Percentiles rank a stretch among this genome's conserved stretches.
Conservation (phyloP, 2,797 vertebrate genomes). For the Psittacula echo region DNA sequence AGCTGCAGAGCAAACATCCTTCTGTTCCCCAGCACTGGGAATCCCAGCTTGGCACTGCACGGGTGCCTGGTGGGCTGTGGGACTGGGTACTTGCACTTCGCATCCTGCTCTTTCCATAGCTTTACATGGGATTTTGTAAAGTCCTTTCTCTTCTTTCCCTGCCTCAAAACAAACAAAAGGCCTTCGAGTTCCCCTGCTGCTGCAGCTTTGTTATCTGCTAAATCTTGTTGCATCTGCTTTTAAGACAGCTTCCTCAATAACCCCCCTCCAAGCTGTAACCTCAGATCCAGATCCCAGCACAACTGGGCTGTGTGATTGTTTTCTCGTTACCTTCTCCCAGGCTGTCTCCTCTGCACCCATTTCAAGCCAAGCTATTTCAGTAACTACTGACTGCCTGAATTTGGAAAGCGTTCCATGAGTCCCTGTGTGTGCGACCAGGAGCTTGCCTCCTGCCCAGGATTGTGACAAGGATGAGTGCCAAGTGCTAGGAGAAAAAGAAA, state of each 20-base stretch:
- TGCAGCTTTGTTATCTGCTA: background rate
- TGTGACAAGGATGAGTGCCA: background rate
- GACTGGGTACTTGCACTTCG: background rate
- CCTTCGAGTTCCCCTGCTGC: background rate
- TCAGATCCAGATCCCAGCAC: background rate
- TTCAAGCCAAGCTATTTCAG: background rate
- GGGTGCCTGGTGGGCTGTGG: background rate
- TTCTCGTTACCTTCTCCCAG: background rate
- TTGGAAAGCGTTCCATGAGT: background rate
- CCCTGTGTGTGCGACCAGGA: background rate
- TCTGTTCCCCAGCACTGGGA: fast-evolving
- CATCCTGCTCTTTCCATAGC: background rate
- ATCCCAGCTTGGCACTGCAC: background rate
- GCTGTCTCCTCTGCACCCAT: background rate
- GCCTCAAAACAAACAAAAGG: background rate
- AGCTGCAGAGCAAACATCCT: background rate
- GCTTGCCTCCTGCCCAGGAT: background rate
- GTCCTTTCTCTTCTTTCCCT: background rate
- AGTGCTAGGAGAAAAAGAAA: background rate
- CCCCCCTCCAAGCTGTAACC: background rate
- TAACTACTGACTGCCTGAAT: background rate
- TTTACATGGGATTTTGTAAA: background rate
- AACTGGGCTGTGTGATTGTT: background rate
- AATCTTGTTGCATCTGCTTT: background rate
- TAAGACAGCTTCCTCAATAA: background rate